Evolutionary conservation across 2,888 invertebrate species (phyloP).

Genomic region (Netelia virgata): DNA sequence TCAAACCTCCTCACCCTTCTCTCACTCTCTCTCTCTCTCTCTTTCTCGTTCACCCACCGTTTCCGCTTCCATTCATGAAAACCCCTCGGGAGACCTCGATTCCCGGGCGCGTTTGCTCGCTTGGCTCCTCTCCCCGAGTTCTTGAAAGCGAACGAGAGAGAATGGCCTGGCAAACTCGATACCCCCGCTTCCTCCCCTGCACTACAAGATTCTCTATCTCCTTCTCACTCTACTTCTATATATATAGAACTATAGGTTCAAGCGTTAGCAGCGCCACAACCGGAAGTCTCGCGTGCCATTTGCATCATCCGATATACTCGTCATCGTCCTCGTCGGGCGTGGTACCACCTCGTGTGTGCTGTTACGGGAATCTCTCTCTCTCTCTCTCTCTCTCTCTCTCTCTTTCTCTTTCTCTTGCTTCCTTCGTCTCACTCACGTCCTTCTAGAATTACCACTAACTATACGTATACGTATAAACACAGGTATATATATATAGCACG

Average conservation of each 20-base stretch:
- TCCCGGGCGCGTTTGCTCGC: slow-evolving; percentile 69
- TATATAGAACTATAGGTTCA: slow-evolving; percentile 38
- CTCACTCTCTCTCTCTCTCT: slow-evolving; percentile 9
- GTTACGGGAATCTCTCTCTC: slow-evolving; percentile 57
- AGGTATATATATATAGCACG: slow-evolving; percentile 18
- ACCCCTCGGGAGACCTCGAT: slow-evolving; percentile 67
- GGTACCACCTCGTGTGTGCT: slow-evolving; percentile 66
- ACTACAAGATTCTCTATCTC: slow-evolving; percentile 1
- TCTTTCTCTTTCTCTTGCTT: slow-evolving; percentile 13
- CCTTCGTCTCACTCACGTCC: slow-evolving; percentile 22
- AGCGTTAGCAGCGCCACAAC: slow-evolving; percentile 62
- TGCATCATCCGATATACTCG: slow-evolving; percentile 78
- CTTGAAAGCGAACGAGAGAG: slow-evolving; percentile 61
- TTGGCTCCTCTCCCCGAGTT: slow-evolving; percentile 48
- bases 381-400: slow-evolving; percentile 27
- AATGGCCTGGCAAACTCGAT: slow-evolving; percentile 68
- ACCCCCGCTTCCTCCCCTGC: slow-evolving; percentile 48
- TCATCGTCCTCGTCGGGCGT: slow-evolving; percentile 58
- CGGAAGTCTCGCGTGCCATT: slow-evolving; percentile 85
- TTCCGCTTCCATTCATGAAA: slow-evolving; percentile 66
- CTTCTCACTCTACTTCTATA: neutral
- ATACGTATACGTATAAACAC: neutral
- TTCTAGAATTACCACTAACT: slow-evolving; percentile 34
- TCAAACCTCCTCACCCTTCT: slow-evolving; percentile 40
- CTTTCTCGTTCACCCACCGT: slow-evolving; percentile 41